Conservation (phyloP, 2,113 vertebrate genomes). For the Oxyura jamaicensis region DNA sequence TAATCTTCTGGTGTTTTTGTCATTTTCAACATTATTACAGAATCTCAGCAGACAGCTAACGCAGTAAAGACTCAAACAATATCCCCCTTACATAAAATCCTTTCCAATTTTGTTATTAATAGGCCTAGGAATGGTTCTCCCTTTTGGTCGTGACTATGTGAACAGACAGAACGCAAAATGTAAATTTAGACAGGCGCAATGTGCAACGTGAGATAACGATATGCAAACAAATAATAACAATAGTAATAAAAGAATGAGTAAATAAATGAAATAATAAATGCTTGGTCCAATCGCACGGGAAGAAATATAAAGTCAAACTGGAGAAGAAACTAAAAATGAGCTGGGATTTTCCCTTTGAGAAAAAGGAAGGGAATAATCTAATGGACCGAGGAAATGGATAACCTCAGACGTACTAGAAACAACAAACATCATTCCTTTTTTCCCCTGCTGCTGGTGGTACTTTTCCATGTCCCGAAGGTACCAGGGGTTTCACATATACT, state of each 20-base stretch:
- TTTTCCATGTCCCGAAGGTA: background rate
- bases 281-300: background rate
- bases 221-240: rapidly evolving
- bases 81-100: background rate
- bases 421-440: rapidly evolving
- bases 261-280: background rate
- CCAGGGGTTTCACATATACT: background rate
- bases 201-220: background rate
- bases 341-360: background rate
- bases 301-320: background rate
- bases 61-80: slow-evolving; percentile 12
- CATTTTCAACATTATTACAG: background rate
- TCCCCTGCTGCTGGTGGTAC: background rate
- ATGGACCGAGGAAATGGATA: background rate
- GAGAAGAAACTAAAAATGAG: background rate
- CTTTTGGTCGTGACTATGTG: background rate
- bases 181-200: background rate
- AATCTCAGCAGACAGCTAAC: background rate
- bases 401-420: background rate
- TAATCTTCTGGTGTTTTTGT: slow-evolving; percentile 27
- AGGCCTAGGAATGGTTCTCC: background rate
- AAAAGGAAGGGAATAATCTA: background rate
- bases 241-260: background rate
- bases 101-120: slow-evolving; percentile 39
- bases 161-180: background rate